Base-by-base conservation (phyloP, 2,888 invertebrate genomes). In the Leucophenga maculata region DNA sequence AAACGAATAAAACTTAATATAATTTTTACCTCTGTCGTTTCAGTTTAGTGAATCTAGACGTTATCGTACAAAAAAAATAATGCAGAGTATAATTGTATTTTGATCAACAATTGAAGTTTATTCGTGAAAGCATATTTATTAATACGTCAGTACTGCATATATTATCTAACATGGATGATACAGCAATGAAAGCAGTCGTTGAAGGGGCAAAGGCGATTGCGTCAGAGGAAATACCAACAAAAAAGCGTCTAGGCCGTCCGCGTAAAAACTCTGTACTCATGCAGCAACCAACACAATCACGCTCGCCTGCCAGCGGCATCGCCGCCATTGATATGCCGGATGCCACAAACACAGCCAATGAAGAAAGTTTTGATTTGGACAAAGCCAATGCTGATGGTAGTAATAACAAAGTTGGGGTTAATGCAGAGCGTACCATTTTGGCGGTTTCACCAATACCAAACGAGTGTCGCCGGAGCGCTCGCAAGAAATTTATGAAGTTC, bases 401-500 rank as follows among this genome's bases (percentile, higher is more conserved):
- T 60, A n/a, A 16, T 62, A 16, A 48, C 62, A 9, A 20, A 62
- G n/a, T 39, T 14, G 54, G 55, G 6, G 13, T 39, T 39, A 32
- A 48, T 32, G 32, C 22, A 9, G 65, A 65, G n/a, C 46, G 20
- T 65, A 13, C 52, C 3, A 8, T 26, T 65, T 22, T 50, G 1
- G 31, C 31, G 3, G 14, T 31, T 1, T 60, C 77, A 44, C 74
- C 73, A 2, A 71, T 62, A 6, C 60, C 69, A n/a, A 72, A 11
- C 3, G 86, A 86, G 59, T 85, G 87, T 57, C 80, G 88, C 0
- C 85, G 88, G 18, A 88, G 88, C 74, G 85, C 87, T 1, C 86
- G 88, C 13, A 88, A 88, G 68, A 88, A 88, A 77, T 77, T 86
- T n/a, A 83, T 84, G 1, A 88, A 88, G 74, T 88, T 88, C 67